Evolutionary conservation across 1,140 invertebrate species (phyloP), one percentile per base, ranked within the genome.

Genomic region (Epicauta chinensis): DNA sequence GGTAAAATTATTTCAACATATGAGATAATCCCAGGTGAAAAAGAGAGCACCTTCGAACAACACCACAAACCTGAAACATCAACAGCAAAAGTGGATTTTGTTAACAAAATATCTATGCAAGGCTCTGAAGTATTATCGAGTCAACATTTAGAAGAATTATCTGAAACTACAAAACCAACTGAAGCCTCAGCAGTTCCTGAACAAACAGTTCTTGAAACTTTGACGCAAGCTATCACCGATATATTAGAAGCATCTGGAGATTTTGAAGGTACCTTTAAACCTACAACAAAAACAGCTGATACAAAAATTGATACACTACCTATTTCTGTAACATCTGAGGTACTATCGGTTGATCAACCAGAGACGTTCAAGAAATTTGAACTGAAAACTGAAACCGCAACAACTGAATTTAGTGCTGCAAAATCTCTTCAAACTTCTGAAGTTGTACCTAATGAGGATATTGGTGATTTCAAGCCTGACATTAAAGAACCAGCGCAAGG

Each of bases 311-410:
- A 75, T 36, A 71, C 74, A 64, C 61, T 62, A 14, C 70, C 67
- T 31, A 68, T 73, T 45, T 39, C 80, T 11, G 69, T 61, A 3
- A 63, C 79, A 11, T 70, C 67, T 45, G 66, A 80, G 61, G 66
- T 76, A 1, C 40, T 72, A 12, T 46, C 65, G 9, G 63, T 75
- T 43, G 73, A 75, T 43, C 71, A 69, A 55, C 71, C 75, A 61
- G 61, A 55, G 31, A 52, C 46, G 17, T 59, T 67, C 41, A 51
- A 58, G 0, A 55, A 68, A 58, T 29, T 59, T 30, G 44, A 69
- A 43, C 47, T 67, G 1, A 46, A 59, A 16, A 53, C 47, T 31
- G 69, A 75, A 64, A 68, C 54, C 39, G 72, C 73, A 9, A 61
- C 61, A 4, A 46, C 62, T 9, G 65, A 65, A 36, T 40, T 70